Evolutionary conservation across 2,113 vertebrate genomes (phyloP).

Genomic region (Lathamus discolor): DNA sequence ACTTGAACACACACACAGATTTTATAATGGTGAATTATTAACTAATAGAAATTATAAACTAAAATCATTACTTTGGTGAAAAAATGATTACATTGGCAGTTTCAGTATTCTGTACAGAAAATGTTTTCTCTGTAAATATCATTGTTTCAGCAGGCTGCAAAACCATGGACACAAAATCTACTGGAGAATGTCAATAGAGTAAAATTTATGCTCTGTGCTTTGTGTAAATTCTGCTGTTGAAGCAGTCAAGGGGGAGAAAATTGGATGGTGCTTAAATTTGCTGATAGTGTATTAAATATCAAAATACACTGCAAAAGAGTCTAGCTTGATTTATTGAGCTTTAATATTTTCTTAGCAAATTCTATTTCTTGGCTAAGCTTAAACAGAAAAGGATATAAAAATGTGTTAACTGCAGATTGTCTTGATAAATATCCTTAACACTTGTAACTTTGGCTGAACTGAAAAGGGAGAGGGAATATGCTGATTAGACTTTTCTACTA

Average conservation of each 20-base stretch:
- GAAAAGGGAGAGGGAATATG: neutral
- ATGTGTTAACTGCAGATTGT: neutral
- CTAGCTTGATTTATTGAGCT: neutral
- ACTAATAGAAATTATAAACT: neutral
- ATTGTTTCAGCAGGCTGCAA: neutral
- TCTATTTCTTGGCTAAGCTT: neutral
- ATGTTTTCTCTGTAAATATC: neutral
- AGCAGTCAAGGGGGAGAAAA: neutral
- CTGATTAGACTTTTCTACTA: neutral
- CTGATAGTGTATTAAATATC: conserved; percentile 16
- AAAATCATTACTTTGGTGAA: neutral
- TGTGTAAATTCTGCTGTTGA: neutral
- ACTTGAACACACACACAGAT: neutral
- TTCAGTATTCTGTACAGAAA: neutral
- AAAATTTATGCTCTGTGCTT: conserved; percentile 2
- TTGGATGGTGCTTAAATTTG: neutral
- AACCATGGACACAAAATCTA: neutral
- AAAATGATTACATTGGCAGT: neutral
- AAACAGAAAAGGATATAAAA: neutral
- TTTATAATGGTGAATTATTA: neutral
- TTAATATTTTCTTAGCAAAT: conserved; percentile 15
- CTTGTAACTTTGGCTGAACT: neutral
- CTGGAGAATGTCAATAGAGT: neutral
- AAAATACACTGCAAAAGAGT: neutral
- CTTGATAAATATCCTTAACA: neutral